phyloP scores from a whole-genome alignment of 2,888 invertebrate genomes.

The Cataglyphis livida region DNA sequence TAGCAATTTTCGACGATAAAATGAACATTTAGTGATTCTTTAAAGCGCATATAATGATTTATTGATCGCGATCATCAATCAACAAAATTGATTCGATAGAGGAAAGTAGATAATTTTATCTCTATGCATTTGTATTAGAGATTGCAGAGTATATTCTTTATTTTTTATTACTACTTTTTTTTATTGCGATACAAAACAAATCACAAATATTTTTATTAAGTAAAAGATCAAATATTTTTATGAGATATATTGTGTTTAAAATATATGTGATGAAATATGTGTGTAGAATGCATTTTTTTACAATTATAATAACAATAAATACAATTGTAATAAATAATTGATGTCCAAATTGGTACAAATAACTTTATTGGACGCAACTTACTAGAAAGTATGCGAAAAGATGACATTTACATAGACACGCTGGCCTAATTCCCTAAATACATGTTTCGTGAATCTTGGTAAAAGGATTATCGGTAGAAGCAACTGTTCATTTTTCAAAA shows the following conservation, averaged over 20 bases:
- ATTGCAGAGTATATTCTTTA: no score
- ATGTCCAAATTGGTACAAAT: not conserved
- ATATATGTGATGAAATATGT: not conserved
- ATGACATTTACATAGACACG: constrained; percentile 71
- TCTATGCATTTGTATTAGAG: not conserved
- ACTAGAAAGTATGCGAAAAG: constrained; percentile 76
- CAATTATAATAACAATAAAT: not conserved
- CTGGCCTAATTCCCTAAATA: constrained; percentile 77
- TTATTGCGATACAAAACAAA: not conserved
- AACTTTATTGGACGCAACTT: constrained; percentile 33
- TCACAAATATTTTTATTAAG: not conserved
- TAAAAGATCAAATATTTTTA: not conserved
- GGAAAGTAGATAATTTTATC: constrained; percentile 1
- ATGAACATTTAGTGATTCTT: not conserved
- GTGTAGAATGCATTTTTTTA: not conserved
- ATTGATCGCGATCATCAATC: not conserved
- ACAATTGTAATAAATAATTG: constrained; percentile 6
- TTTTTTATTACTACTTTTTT: not conserved
- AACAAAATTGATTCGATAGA: constrained; percentile 2
- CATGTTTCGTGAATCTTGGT: constrained; percentile 54
- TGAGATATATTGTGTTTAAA: not conserved
- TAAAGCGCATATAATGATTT: not conserved
- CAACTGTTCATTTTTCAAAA: not conserved
- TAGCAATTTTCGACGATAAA: not conserved
- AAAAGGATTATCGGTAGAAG: constrained; percentile 33